phyloP scores from a whole-genome alignment of 2,888 invertebrate genomes.

The Anarsia innoxiella region DNA sequence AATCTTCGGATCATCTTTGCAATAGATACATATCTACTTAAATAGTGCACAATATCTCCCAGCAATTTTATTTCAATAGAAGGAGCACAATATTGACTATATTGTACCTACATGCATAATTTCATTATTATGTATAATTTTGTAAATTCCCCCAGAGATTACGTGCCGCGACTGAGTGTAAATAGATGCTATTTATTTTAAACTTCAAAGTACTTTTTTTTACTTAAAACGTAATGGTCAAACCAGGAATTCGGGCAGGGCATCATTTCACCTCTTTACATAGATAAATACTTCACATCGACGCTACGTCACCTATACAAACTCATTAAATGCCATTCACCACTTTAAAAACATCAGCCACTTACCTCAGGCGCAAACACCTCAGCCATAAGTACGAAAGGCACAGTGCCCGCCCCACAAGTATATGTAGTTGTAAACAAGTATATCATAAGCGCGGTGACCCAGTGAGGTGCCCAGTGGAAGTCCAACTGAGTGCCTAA shows the following conservation, averaged over 20 bases:
- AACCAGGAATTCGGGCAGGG: neutral
- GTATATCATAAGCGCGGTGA: conserved; percentile 36
- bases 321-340: neutral
- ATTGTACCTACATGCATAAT: no score
- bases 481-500: conserved; percentile 43
- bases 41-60: no score
- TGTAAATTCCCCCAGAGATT: no score
- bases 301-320: neutral
- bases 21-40: no score
- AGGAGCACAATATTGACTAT: no score
- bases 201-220: neutral
- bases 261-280: neutral
- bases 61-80: no score
- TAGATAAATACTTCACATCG: neutral
- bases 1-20: neutral
- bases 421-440: conserved; percentile 32
- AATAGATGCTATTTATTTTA: neutral
- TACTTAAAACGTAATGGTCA: neutral
- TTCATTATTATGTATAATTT: no score
- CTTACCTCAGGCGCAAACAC: conserved; percentile 49
- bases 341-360: neutral
- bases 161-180: no score
- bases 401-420: conserved; percentile 45
- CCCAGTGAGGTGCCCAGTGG: conserved; percentile 43
- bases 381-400: conserved; percentile 39